These are phyloP conservation scores for Condylura cristata DNA, from an alignment of 2,113 vertebrate genomes.

Conservation along the genomic window DNA sequence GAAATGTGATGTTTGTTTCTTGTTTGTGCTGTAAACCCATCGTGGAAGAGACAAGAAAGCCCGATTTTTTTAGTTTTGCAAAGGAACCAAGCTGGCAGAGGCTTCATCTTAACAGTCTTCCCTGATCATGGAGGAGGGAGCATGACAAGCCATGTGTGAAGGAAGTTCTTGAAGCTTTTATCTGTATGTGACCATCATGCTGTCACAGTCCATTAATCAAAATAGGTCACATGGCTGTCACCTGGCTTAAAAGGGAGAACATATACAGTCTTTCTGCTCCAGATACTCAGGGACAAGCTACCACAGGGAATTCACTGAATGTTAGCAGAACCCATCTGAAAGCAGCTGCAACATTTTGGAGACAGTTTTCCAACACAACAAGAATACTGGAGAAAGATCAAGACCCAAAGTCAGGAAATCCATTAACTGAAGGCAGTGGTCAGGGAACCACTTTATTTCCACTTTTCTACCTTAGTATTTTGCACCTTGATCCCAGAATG, in stretches of 20 bases:
- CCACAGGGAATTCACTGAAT: background rate
- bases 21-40: background rate
- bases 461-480: background rate
- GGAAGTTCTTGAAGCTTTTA: background rate
- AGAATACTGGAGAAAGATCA: background rate
- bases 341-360: background rate
- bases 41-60: background rate
- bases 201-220: background rate
- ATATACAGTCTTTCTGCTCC: background rate
- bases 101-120: background rate
- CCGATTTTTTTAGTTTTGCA: background rate
- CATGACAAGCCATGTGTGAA: background rate
- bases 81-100: background rate
- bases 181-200: background rate
- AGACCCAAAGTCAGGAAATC: background rate
- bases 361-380: background rate
- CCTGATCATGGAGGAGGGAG: background rate
- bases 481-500: background rate
- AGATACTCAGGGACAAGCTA: background rate
- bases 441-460: background rate
- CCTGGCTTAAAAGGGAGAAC: background rate
- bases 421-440: background rate
- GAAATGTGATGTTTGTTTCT: background rate
- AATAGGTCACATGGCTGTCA: background rate
- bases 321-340: background rate